phyloP scores from a whole-genome alignment of 2,888 invertebrate genomes.

The Phoenoteleia sp. region DNA sequence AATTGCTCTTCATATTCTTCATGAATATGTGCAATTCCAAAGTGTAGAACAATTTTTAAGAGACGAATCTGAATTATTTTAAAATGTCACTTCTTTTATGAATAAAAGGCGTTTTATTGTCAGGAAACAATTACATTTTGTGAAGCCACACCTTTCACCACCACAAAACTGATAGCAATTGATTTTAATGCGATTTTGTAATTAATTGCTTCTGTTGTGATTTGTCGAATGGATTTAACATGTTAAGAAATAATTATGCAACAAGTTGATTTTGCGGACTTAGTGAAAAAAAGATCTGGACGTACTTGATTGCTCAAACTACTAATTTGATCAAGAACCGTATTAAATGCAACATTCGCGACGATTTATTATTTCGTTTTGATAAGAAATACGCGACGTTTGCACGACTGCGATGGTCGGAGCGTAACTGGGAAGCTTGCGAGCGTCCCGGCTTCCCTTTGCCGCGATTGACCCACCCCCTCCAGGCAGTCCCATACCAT shows the following conservation, averaged over 20 bases:
- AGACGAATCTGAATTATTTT: too few species aligned
- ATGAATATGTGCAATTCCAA: too few species aligned
- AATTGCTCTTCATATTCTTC: too few species aligned
- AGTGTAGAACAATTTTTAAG: too few species aligned
- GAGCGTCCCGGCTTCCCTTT: constrained; percentile 81
- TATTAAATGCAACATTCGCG: constrained; percentile 56
- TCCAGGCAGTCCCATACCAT: constrained; percentile 75
- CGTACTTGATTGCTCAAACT: background rate
- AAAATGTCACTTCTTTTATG: too few species aligned
- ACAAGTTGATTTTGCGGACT: background rate
- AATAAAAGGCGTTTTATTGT: too few species aligned
- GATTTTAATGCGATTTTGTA: background rate
- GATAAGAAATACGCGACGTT: constrained; percentile 63
- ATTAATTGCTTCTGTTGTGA: background rate
- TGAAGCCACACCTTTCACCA: background rate
- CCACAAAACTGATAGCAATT: background rate
- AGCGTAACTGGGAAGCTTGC: constrained; percentile 82
- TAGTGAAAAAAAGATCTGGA: background rate
- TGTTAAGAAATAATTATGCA: background rate
- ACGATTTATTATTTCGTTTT: constrained; percentile 45
- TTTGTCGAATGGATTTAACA: background rate
- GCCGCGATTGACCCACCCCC: constrained; percentile 82
- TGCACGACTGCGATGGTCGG: constrained; percentile 81
- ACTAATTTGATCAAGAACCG: constrained; percentile 1
- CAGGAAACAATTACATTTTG: too few species aligned